Conservation (phyloP, 2,797 vertebrate species). For the Sebastes reedi region DNA sequence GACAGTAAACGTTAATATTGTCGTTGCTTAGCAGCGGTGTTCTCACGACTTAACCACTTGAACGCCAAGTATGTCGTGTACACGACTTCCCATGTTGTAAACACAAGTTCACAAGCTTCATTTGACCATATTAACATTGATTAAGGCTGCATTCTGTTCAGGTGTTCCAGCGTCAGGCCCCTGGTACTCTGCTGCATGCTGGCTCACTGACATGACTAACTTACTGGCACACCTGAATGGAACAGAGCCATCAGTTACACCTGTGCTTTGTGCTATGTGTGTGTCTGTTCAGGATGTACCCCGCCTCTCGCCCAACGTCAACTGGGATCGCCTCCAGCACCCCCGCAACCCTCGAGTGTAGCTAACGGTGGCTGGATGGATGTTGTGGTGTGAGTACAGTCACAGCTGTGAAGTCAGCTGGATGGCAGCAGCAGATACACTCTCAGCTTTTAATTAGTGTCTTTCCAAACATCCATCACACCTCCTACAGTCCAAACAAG, state of each 20-base stretch:
- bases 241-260: neutral
- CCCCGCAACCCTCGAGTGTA: neutral
- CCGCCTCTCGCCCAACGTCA: rapidly evolving
- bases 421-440: conserved; percentile 15
- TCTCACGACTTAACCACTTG: too few species aligned
- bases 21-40: rapidly evolving
- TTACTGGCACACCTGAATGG: neutral
- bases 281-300: neutral
- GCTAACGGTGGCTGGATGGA: neutral
- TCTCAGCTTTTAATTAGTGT: conserved; percentile 24
- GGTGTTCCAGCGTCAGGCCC: neutral
- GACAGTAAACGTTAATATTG: too few species aligned
- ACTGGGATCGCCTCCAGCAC: neutral
- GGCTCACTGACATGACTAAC: neutral
- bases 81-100: too few species aligned
- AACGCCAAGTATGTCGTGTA: too few species aligned
- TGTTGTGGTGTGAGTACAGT: neutral
- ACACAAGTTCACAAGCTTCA: rapidly evolving
- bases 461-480: conserved; percentile 32
- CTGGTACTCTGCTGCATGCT: neutral
- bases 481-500: neutral
- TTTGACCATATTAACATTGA: neutral
- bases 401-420: conserved; percentile 35
- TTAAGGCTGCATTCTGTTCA: neutral
- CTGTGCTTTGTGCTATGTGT: neutral